phyloP scores from a whole-genome alignment of 1,140 invertebrate genomes.

The Papilio glaucus region DNA sequence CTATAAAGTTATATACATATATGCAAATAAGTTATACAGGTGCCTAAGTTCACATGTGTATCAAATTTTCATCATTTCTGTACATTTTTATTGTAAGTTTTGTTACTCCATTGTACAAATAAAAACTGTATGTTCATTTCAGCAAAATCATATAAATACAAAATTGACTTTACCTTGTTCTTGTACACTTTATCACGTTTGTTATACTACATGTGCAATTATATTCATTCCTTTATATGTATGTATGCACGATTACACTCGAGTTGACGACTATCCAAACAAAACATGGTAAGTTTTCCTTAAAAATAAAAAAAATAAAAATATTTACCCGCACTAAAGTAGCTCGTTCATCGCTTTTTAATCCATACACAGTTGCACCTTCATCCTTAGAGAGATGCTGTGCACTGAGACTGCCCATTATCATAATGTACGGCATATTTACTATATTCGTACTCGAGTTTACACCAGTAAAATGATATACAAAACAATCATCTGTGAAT shows the following conservation, averaged over 20 bases:
- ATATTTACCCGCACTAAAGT: conserved; percentile 68
- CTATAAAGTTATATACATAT: not conserved
- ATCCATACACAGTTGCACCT: conserved; percentile 73
- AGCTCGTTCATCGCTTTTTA: conserved; percentile 74
- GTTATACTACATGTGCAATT: not conserved
- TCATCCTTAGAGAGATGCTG: conserved; percentile 74
- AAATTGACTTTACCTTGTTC: not conserved
- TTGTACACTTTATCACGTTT: not conserved
- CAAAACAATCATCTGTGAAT: conserved; percentile 50
- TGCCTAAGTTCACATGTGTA: too few species aligned
- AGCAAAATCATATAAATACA: not conserved
- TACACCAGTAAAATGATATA: conserved; percentile 4
- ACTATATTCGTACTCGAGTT: not conserved
- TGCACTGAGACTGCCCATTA: conserved; percentile 74
- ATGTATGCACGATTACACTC: not conserved
- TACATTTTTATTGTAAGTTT: not conserved
- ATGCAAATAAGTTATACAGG: too few species aligned
- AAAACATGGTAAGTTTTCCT: not conserved
- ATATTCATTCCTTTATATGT: not conserved
- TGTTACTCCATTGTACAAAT: not conserved
- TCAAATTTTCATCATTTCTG: too few species aligned
- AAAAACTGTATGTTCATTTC: not conserved
- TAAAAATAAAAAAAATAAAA: conserved; percentile 16
- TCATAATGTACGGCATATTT: conserved; percentile 79
- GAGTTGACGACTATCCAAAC: not conserved